Percentiles rank a stretch among this genome's conserved stretches.
These are phyloP conservation scores for Netelia virgata DNA, from an alignment of 2,888 invertebrate genomes.

Conservation along the genomic window DNA sequence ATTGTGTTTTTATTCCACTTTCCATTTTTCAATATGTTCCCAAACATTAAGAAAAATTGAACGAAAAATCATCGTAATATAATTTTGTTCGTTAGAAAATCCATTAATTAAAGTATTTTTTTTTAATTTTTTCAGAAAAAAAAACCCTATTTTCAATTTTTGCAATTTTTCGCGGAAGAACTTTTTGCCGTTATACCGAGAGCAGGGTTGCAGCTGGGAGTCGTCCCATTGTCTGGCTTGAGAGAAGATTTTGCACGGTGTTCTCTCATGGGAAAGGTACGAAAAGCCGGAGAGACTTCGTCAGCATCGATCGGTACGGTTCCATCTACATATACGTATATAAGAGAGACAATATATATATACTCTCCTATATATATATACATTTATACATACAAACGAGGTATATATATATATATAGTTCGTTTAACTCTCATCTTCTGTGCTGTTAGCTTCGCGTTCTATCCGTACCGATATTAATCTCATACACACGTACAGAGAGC, in stretches of 20 bases:
- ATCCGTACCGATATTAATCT: not conserved
- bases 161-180: not conserved
- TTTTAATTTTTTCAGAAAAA: not conserved
- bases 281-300: conserved; percentile 14
- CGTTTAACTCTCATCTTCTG: conserved; percentile 36
- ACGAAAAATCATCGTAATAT: not conserved
- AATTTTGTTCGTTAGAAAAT: not conserved
- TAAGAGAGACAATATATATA: not conserved
- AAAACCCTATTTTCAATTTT: not conserved
- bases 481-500: not conserved
- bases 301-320: conserved; percentile 48
- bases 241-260: conserved; percentile 7
- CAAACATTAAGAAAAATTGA: not conserved
- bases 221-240: not conserved
- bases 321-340: not conserved
- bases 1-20: too few species aligned
- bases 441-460: conserved; percentile 15
- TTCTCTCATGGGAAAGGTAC: conserved; percentile 37
- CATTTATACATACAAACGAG: not conserved
- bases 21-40: too few species aligned
- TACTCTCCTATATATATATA: too few species aligned
- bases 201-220: not conserved
- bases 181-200: not conserved
- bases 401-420: conserved; percentile 23
- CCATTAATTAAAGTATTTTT: too few species aligned